A percentile compares a stretch with the other conserved stretches of the same genome.
Evolutionary conservation across 2,113 vertebrate genomes (phyloP).

Genomic region (Rhombomys opimus): DNA sequence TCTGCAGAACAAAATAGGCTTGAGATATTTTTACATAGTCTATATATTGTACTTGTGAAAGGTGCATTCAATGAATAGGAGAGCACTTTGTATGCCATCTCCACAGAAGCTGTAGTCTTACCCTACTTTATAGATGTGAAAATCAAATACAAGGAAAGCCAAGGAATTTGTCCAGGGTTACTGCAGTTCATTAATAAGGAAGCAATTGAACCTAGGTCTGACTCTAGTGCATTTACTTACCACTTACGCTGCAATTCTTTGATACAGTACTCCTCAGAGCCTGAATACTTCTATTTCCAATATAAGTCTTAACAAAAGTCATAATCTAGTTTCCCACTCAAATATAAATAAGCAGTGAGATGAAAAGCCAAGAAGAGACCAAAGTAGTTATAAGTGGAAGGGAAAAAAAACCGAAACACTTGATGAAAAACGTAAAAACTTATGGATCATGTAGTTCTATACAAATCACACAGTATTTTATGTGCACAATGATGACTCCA

Average conservation of each 20-base stretch:
- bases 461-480: background rate
- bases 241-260: background rate
- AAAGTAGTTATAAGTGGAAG: conserved; percentile 5
- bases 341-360: conserved; percentile 56
- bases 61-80: background rate
- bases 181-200: background rate
- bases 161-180: conserved; percentile 37
- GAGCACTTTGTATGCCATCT: background rate
- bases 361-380: conserved; percentile 49
- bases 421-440: background rate
- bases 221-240: conserved; percentile 26
- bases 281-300: conserved; percentile 53
- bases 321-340: conserved; percentile 37
- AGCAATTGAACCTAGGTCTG: conserved; percentile 4
- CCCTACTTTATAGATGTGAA: conserved; percentile 24
- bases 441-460: background rate
- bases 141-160: conserved; percentile 46
- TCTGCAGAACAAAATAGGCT: conserved; percentile 23
- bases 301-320: conserved; percentile 38
- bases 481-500: background rate
- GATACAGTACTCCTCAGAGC: background rate
- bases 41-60: conserved; percentile 3
- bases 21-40: background rate
- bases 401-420: background rate
- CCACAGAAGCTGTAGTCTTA: conserved; percentile 21